phyloP scores from a whole-genome alignment of 2,113 vertebrate species.

The Xenus cinereus region DNA sequence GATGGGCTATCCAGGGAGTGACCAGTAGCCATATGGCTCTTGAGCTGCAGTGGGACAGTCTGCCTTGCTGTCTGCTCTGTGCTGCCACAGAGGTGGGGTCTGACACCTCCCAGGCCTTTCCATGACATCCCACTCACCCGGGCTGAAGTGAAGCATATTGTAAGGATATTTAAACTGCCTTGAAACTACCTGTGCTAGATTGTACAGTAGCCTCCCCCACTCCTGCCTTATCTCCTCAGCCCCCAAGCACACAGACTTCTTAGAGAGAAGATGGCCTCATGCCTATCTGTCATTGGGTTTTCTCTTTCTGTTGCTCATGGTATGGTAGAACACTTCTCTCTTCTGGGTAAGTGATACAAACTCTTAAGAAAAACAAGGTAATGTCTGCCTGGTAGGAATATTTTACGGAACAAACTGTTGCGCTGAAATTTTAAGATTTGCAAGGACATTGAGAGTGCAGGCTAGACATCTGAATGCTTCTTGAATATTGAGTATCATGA shows the following conservation, averaged over 20 bases:
- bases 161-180: background rate
- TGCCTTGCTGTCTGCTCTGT: background rate
- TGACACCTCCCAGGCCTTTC: accelerated
- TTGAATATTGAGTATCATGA: background rate
- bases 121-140: accelerated
- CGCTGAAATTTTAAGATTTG: background rate
- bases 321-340: background rate
- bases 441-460: background rate
- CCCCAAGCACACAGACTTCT: background rate
- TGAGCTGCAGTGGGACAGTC: background rate
- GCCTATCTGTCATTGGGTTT: background rate
- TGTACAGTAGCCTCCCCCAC: background rate
- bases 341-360: background rate
- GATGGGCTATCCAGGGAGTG: too few species aligned
- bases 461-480: background rate
- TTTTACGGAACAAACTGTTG: background rate
- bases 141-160: background rate
- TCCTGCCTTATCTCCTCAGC: background rate
- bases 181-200: background rate
- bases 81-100: background rate
- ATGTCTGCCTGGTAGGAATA: background rate
- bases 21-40: accelerated
- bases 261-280: accelerated
- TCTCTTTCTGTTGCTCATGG: background rate
- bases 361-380: background rate